These are phyloP conservation scores for Bembecia ichneumoniformis DNA, from an alignment of 2,888 invertebrate species.

Conservation along the genomic window DNA sequence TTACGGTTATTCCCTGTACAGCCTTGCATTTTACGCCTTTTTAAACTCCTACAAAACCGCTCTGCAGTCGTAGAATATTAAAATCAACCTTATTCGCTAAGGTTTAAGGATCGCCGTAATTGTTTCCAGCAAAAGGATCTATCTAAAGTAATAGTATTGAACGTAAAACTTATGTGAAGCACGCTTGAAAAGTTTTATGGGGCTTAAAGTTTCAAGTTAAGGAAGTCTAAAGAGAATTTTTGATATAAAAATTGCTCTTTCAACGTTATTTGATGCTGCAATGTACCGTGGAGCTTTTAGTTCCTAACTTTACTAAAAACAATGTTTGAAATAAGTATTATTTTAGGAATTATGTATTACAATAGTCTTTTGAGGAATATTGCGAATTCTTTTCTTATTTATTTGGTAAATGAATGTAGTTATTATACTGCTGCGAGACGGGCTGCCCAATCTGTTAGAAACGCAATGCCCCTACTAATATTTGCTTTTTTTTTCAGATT, in stretches of 20 bases:
- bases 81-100: conserved; percentile 8
- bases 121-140: conserved; percentile 9
- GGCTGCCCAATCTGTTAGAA: no score
- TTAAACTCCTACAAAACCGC: conserved; percentile 15
- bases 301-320: not conserved
- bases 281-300: not conserved
- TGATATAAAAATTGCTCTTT: conserved; percentile 36
- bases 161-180: conserved; percentile 65
- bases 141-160: conserved; percentile 40
- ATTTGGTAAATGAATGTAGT: no score
- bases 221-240: conserved; percentile 53
- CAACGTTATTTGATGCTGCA: conserved; percentile 9
- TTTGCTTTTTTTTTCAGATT: no score
- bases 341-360: no score
- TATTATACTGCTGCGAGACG: no score
- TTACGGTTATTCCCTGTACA: conserved; percentile 46
- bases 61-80: conserved; percentile 1
- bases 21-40: conserved; percentile 51
- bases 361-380: no score
- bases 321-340: no score
- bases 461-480: no score
- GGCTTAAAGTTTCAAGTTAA: conserved; percentile 59
- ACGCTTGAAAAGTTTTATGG: conserved; percentile 64
- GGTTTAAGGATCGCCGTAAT: conserved; percentile 2
- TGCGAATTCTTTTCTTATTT: no score